These are phyloP conservation scores for Eristalinus sepulchralis DNA, from an alignment of 2,888 invertebrate species.

Conservation along the genomic window DNA sequence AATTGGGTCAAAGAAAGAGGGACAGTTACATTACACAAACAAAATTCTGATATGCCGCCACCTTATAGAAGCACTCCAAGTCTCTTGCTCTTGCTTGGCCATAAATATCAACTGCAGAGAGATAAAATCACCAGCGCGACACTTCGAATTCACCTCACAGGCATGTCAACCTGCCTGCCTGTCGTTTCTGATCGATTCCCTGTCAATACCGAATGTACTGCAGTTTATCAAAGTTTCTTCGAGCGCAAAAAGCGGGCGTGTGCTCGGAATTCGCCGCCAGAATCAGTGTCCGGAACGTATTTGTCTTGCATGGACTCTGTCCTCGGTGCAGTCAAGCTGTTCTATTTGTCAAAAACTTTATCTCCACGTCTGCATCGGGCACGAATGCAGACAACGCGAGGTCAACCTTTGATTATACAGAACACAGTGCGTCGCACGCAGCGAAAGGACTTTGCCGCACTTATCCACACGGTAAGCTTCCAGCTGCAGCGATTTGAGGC, in stretches of 20 bases:
- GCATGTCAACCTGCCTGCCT: constrained; percentile 10
- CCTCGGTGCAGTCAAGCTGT: constrained; percentile 61
- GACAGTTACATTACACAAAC: too few relatives aligned
- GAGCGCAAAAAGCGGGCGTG: constrained; percentile 33
- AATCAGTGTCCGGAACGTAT: constrained; percentile 25
- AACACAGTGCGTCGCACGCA: constrained; percentile 20
- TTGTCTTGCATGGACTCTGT: constrained; percentile 13
- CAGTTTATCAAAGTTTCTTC: constrained; percentile 39
- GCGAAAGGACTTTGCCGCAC: neutral
- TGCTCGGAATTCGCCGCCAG: constrained; percentile 18
- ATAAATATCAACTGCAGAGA: constrained; percentile 7
- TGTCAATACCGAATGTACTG: constrained; percentile 48
- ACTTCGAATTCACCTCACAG: neutral
- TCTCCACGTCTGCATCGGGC: constrained; percentile 45
- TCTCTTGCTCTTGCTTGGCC: neutral
- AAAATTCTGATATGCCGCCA: too few relatives aligned
- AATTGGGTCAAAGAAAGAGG: too few relatives aligned
- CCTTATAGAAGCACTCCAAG: too few relatives aligned
- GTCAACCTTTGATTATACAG: constrained; percentile 49
- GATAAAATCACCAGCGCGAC: constrained; percentile 23
- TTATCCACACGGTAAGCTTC: neutral
- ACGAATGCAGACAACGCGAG: constrained; percentile 42
- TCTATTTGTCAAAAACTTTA: constrained; percentile 48
- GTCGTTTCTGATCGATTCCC: constrained; percentile 41
- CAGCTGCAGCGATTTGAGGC: neutral